Base-by-base conservation (phyloP, 2,888 invertebrate genomes). In the Halictus quadricinctus region DNA sequence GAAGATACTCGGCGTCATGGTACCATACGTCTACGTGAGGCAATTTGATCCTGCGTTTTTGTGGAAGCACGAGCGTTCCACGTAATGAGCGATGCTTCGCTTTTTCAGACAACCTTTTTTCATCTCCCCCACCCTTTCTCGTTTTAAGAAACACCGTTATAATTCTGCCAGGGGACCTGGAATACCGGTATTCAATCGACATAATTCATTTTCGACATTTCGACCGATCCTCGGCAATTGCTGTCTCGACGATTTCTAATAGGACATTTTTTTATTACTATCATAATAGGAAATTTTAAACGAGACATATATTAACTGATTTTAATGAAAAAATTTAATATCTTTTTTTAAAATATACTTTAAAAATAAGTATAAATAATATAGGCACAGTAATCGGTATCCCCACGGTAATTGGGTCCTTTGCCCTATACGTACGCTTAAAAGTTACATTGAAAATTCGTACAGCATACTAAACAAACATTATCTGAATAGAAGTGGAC, bases 11-110 rank as follows among this genome's bases (percentile, higher is more conserved):
- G 69, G 66, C 80, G 58, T 75, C 81, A 48, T 50, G 78, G 81
- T 84, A 85, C 86, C 86, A 81, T 86, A 81, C 86, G 76, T 86
- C 85, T 89, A 90, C 91, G 90, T 90, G 91, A 89, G 90, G 88
- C 90, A 92, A 92, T 91, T 89, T 87, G 88, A 89, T 90, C 88
- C 81, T 86, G 76, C 70, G 86, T 92, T 91, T 91, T 90, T 91
- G 87, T 88, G 86, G 84, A 84, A 91, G 87, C 85, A 81, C 87
- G 75, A 88, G 84, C 89, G 89, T 91, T 91, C 91, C 89, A 79
- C 85, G 86, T 91, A 92, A 92, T 89, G 88, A 92, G 88, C 87
- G 85, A 90, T 82, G 90, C 88, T 88, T 90, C 82, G 73, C 85
- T 80, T 77, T 84, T 86, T 85, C 46, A 36, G 48, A 25, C 29